phyloP scores from a whole-genome alignment of 2,797 vertebrate species.

The Micrastur ruficollis region DNA sequence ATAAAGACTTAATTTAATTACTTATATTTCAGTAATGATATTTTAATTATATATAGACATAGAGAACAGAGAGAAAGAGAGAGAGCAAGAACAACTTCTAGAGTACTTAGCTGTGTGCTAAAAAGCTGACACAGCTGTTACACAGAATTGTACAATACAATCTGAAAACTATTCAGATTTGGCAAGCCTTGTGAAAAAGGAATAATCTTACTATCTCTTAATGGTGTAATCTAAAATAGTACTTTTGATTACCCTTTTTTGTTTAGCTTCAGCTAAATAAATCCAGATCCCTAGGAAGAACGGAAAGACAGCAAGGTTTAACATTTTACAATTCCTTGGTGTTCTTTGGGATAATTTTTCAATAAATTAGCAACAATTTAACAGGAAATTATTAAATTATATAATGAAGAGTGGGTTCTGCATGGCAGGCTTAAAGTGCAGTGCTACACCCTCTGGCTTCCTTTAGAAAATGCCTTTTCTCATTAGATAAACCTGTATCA shows the following conservation, averaged over 20 bases:
- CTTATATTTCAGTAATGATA: not conserved
- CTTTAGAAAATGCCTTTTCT: not conserved
- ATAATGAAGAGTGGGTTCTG: not conserved
- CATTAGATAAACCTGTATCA: not conserved
- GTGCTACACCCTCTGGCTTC: not conserved
- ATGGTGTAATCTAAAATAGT: not conserved
- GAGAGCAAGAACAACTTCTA: not conserved
- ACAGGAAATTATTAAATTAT: not conserved
- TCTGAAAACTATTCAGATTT: not conserved
- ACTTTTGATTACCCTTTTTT: not conserved
- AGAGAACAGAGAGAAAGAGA: not conserved
- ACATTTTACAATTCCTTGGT: slow-evolving; percentile 22
- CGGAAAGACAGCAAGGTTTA: not conserved
- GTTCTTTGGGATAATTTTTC: not conserved
- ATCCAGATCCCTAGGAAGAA: not conserved
- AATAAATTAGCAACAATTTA: not conserved
- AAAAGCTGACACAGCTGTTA: not conserved
- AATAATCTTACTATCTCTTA: not conserved
- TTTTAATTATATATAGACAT: not conserved
- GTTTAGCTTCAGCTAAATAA: slow-evolving; percentile 21
- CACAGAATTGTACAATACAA: not conserved
- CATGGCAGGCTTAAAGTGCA: not conserved
- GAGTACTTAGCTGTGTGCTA: not conserved
- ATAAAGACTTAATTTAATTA: not conserved
- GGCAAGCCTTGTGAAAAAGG: not conserved